Percentiles rank a stretch among this genome's conserved stretches.
These are phyloP conservation scores for Amblyopsis rosae DNA, from an alignment of 2,113 vertebrate species.

Conservation along the genomic window DNA sequence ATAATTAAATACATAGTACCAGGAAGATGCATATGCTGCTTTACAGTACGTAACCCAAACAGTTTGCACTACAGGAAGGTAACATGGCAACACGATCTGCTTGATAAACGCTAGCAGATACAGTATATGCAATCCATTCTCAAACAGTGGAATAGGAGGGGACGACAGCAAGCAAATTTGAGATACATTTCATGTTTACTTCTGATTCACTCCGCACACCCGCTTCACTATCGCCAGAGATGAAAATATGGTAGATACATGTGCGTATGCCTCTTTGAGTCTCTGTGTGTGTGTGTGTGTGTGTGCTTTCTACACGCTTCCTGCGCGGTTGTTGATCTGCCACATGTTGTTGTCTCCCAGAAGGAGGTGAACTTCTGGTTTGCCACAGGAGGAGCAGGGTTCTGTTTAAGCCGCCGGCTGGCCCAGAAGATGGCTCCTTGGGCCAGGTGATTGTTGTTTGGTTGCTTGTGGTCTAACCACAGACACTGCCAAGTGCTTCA, in stretches of 20 bases:
- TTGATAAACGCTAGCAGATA: slow-evolving; percentile 20
- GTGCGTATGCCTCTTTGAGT: too few relatives aligned
- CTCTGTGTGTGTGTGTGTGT: neutral
- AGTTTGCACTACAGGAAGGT: too few relatives aligned
- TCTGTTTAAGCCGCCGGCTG: slow-evolving; percentile 87
- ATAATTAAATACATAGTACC: neutral
- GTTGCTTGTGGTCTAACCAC: slow-evolving; percentile 17
- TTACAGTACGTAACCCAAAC: neutral
- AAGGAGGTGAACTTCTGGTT: slow-evolving; percentile 91
- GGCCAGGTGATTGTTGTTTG: slow-evolving; percentile 83
- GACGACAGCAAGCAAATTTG: too few relatives aligned
- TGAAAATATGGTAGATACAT: too few relatives aligned
- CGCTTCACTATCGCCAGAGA: too few relatives aligned
- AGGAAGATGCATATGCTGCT: neutral
- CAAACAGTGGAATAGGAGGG: too few relatives aligned
- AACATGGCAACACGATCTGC: neutral
- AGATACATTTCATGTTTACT: too few relatives aligned
- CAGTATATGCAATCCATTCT: slow-evolving; percentile 10
- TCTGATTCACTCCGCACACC: too few relatives aligned
- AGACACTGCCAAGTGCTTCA: neutral
- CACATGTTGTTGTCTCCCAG: slow-evolving; percentile 65
- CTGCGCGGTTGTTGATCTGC: neutral
- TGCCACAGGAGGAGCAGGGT: slow-evolving; percentile 91
- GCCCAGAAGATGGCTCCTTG: slow-evolving; percentile 89
- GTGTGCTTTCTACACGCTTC: neutral